These are phyloP conservation scores for Sisor rabdophorus DNA, from an alignment of 2,113 vertebrate genomes.

Conservation along the genomic window DNA sequence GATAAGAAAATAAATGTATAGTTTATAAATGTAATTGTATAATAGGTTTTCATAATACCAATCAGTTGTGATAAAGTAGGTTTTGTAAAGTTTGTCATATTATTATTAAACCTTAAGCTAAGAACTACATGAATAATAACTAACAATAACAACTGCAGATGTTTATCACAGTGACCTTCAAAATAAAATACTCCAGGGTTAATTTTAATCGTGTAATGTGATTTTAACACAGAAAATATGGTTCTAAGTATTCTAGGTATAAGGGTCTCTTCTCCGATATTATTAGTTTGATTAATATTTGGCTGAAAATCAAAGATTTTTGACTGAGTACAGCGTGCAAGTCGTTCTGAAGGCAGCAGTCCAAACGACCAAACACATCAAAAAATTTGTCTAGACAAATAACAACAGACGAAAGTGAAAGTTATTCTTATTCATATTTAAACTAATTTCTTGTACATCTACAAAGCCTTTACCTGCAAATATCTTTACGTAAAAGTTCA, in stretches of 20 bases:
- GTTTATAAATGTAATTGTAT: background rate
- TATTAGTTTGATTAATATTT: slow-evolving; percentile 11
- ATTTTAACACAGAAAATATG: background rate
- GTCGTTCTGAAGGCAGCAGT: slow-evolving; percentile 11
- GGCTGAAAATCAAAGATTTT: background rate
- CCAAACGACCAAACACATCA: slow-evolving; percentile 11
- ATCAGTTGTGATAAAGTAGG: background rate
- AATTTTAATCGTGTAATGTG: background rate
- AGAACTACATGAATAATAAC: no score
- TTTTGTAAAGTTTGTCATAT: background rate
- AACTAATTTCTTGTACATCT: no score
- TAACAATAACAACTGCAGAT: background rate
- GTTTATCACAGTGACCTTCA: background rate
- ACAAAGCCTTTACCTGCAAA: no score
- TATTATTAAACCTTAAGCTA: background rate
- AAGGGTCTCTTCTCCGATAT: background rate
- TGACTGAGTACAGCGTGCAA: background rate
- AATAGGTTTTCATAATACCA: no score
- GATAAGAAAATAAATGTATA: background rate
- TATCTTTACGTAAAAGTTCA: background rate
- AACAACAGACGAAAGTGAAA: background rate
- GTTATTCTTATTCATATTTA: no score
- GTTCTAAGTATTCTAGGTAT: background rate
- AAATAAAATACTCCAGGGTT: background rate
- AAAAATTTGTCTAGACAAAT: slow-evolving; percentile 4